These are phyloP conservation scores for Chaetorhynchus papuensis DNA, from an alignment of 2,113 vertebrate genomes.

Conservation along the genomic window DNA sequence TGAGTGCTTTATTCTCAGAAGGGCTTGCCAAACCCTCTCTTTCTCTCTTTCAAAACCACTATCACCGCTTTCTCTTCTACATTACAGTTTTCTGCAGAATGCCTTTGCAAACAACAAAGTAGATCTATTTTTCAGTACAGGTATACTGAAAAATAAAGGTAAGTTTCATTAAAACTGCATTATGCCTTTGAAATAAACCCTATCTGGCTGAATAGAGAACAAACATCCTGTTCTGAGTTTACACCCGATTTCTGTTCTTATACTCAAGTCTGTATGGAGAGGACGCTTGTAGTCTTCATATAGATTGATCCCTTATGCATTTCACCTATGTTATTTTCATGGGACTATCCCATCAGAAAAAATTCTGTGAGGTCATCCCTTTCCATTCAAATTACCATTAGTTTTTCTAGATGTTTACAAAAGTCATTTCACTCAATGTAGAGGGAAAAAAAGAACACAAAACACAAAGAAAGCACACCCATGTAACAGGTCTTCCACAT, in stretches of 20 bases:
- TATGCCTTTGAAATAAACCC: not conserved
- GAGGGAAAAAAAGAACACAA: not conserved
- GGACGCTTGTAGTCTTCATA: not conserved
- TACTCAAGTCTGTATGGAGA: not conserved
- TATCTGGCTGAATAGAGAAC: not conserved
- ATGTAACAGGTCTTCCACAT: not conserved
- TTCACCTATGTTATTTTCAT: not conserved
- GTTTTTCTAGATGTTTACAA: not conserved
- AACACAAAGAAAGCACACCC: not conserved
- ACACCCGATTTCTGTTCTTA: rapidly evolving
- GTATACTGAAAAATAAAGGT: not conserved
- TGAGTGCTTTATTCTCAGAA: not conserved
- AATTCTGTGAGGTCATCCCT: not conserved
- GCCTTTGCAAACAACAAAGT: not conserved
- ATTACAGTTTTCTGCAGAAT: not conserved
- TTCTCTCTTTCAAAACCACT: not conserved
- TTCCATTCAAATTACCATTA: not conserved
- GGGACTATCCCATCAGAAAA: not conserved
- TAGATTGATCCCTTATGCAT: rapidly evolving
- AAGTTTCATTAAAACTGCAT: not conserved
- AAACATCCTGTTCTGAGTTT: not conserved
- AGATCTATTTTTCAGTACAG: not conserved
- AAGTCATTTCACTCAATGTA: not conserved
- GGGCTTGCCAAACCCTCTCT: not conserved
- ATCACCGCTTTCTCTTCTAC: not conserved